Evolutionary conservation across 2,113 vertebrate genomes (phyloP).

Genomic region (Melanostigma gelatinosum): DNA sequence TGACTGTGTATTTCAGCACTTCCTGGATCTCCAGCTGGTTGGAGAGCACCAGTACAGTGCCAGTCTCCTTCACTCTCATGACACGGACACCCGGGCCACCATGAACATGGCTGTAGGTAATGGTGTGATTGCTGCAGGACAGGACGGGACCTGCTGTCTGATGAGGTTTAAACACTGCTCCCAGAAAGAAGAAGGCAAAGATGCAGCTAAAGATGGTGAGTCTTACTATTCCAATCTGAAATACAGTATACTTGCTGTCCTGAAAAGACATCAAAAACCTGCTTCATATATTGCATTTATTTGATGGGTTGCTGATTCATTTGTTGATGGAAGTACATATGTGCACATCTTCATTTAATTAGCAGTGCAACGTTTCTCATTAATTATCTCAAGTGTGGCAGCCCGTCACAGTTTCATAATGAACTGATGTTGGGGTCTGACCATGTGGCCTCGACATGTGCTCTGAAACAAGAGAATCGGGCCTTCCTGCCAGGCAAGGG

Average conservation of each 20-base stretch:
- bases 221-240: not conserved
- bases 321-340: not conserved
- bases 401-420: no score
- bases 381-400: not conserved
- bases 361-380: not conserved
- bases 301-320: not conserved
- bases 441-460: no score
- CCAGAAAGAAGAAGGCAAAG: constrained; percentile 37
- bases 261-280: not conserved
- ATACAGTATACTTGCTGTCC: not conserved
- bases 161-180: constrained; percentile 81
- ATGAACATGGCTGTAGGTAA: constrained; percentile 93
- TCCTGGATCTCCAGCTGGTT: constrained; percentile 88
- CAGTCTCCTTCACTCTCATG: constrained; percentile 90
- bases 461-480: no score
- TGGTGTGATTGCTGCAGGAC: constrained; percentile 90
- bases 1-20: constrained; percentile 84
- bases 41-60: constrained; percentile 84
- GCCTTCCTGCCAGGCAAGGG: no score
- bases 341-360: not conserved
- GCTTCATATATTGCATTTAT: not conserved
- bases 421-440: no score
- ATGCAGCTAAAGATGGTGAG: constrained; percentile 81
- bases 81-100: constrained; percentile 90
- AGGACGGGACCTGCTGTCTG: constrained; percentile 90